Conservation (phyloP, 2,888 invertebrate genomes). For the Catocala nupta region DNA sequence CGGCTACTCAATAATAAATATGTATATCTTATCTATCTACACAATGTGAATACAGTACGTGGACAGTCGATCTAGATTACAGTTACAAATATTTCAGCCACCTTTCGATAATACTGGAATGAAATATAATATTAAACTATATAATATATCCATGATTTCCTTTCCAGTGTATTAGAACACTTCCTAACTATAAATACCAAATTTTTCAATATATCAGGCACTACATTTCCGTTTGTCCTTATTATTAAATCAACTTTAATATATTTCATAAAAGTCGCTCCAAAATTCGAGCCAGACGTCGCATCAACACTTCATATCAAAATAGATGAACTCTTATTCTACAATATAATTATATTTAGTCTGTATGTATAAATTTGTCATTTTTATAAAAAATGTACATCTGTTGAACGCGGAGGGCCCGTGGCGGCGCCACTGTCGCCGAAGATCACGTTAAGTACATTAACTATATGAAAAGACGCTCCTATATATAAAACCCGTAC, state of each 20-base stretch:
- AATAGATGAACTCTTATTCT: constrained; percentile 44
- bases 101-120: constrained; percentile 20
- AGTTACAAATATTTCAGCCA: constrained; percentile 10
- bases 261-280: constrained; percentile 24
- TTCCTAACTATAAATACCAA: constrained; percentile 27
- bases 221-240: constrained; percentile 34
- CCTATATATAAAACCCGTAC: constrained; percentile 30
- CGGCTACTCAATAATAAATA: constrained; percentile 29
- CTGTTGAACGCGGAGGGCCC: constrained; percentile 7
- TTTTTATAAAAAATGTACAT: constrained; percentile 51
- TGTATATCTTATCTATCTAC: constrained; percentile 25
- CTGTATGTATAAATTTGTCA: constrained; percentile 52
- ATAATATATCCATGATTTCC: constrained; percentile 23
- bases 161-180: constrained; percentile 17
- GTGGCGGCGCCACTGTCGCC: constrained; percentile 27
- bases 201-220: constrained; percentile 44
- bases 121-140: constrained; percentile 14
- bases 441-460: constrained; percentile 21
- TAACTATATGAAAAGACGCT: constrained; percentile 21
- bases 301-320: constrained; percentile 47
- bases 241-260: constrained; percentile 18
- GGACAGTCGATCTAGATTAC: constrained; percentile 13
- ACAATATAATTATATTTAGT: constrained; percentile 41
- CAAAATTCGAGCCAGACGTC: constrained; percentile 26
- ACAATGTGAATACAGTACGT: constrained; percentile 26